Evolutionary conservation across 2,113 vertebrate species (phyloP).

Genomic region (Motacilla alba): DNA sequence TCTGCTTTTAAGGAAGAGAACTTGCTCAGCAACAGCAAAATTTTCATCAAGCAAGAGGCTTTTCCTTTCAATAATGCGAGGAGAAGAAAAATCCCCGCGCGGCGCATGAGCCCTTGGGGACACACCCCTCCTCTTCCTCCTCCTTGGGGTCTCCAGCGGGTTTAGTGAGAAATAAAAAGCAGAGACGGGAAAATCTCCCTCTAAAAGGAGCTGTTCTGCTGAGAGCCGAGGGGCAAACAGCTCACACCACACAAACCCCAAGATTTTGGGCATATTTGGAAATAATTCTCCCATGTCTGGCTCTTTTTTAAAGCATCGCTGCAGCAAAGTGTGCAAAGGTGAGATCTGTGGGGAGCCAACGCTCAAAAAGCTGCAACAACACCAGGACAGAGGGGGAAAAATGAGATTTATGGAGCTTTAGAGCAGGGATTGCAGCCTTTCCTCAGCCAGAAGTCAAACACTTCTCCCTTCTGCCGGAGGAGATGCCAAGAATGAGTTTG

Average conservation of each 20-base stretch:
- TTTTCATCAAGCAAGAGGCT: background rate
- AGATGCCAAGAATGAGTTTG: background rate
- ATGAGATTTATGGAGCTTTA: background rate
- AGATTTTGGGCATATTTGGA: fast-evolving
- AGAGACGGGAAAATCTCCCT: background rate
- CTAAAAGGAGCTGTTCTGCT: background rate
- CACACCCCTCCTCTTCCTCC: background rate
- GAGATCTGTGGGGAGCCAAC: background rate
- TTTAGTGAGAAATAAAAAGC: background rate
- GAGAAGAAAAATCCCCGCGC: background rate
- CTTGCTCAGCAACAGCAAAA: conserved; percentile 8
- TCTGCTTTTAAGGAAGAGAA: conserved; percentile 22
- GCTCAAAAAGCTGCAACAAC: background rate
- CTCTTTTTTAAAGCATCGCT: background rate
- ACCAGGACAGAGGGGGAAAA: background rate
- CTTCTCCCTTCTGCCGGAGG: conserved; percentile 12
- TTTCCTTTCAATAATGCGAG: background rate
- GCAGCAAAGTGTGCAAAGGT: background rate
- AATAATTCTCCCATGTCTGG: background rate
- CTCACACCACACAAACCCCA: background rate
- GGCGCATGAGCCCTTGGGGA: background rate
- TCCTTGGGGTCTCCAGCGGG: background rate
- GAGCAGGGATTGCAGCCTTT: background rate
- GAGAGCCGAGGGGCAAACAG: background rate
- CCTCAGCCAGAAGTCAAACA: conserved; percentile 20